These are phyloP conservation scores for Mirounga angustirostris DNA, from an alignment of 2,113 vertebrate species.

Conservation along the genomic window DNA sequence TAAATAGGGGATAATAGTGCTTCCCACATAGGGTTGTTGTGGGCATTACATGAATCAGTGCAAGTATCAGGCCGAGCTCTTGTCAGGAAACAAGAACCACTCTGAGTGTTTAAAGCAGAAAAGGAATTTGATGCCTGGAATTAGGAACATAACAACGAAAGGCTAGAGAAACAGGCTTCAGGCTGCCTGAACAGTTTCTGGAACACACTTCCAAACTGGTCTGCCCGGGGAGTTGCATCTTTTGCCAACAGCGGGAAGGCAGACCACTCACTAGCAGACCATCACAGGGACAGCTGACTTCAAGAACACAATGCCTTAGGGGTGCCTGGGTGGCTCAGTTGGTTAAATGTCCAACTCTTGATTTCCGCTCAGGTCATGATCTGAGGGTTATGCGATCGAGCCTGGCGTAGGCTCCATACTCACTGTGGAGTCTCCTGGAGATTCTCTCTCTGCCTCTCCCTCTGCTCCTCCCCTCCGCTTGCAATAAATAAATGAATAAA, in stretches of 20 bases:
- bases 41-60: background rate
- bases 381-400: background rate
- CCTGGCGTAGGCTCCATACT: background rate
- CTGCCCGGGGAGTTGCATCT: background rate
- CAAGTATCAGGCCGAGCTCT: background rate
- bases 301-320: background rate
- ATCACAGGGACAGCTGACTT: background rate
- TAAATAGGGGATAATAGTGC: background rate
- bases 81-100: background rate
- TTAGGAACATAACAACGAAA: background rate
- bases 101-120: slow-evolving; percentile 15
- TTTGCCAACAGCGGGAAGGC: background rate
- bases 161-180: background rate
- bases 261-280: background rate
- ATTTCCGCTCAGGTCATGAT: background rate
- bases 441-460: background rate
- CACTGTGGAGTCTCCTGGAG: background rate
- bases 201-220: background rate
- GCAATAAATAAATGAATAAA: background rate
- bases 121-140: background rate
- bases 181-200: background rate
- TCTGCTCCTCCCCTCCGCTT: background rate
- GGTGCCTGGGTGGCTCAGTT: background rate
- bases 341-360: background rate
- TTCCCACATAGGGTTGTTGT: background rate